Conservation (phyloP, 2,888 invertebrate species). For the Erebia palarica region DNA sequence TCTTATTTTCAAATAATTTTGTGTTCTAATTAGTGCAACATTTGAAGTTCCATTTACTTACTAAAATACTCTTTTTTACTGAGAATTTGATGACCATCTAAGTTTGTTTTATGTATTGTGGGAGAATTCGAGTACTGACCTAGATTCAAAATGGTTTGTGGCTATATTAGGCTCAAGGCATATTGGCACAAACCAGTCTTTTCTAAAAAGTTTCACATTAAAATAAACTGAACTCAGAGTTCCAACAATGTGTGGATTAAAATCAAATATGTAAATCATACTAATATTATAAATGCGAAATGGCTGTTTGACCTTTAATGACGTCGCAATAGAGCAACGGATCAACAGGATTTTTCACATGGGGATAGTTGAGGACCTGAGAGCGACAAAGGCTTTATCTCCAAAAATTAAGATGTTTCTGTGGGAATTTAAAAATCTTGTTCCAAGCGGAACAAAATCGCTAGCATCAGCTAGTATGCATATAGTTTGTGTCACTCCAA, state of each 20-base stretch:
- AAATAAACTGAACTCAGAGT: neutral
- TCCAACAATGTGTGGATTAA: neutral
- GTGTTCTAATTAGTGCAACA: neutral
- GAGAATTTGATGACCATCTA: neutral
- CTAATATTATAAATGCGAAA: too few relatives aligned
- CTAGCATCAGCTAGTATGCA: too few relatives aligned
- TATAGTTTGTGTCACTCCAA: too few relatives aligned
- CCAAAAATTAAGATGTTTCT: too few relatives aligned
- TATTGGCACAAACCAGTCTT: neutral
- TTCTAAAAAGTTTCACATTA: neutral
- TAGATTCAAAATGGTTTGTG: constrained; percentile 6
- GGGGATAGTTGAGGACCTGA: too few relatives aligned
- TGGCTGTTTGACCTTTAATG: too few relatives aligned
- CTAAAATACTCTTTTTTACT: neutral
- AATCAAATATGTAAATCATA: neutral
- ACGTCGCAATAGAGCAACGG: too few relatives aligned
- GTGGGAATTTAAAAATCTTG: too few relatives aligned
- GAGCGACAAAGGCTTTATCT: too few relatives aligned
- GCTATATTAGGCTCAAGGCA: neutral
- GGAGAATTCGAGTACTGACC: neutral
- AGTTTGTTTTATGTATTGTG: neutral
- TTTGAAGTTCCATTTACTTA: neutral
- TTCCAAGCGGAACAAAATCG: too few relatives aligned
- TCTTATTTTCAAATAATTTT: too few relatives aligned
- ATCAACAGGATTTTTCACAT: too few relatives aligned